phyloP scores from a whole-genome alignment of 2,797 vertebrate species.

The Gymnoscopelus braueri region DNA sequence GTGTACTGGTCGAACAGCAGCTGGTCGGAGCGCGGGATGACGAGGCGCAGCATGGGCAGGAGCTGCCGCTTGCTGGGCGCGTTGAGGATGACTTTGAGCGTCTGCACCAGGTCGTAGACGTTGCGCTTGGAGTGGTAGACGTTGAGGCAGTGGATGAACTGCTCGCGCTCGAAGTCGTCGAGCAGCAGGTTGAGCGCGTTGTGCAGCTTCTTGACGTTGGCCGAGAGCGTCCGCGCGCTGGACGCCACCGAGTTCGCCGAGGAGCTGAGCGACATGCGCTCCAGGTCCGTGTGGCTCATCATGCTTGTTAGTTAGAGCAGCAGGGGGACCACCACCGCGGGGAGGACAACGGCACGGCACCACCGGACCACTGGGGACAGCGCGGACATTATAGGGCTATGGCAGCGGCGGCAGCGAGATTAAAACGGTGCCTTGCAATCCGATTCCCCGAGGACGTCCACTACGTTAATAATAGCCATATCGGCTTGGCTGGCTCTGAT shows the following conservation, averaged over 20 bases:
- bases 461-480: constrained; percentile 45
- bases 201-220: constrained; percentile 94
- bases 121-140: constrained; percentile 96
- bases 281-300: constrained; percentile 89
- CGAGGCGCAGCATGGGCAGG: constrained; percentile 93
- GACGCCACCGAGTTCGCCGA: constrained; percentile 83
- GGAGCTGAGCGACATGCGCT: constrained; percentile 86
- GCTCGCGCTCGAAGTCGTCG: constrained; percentile 91
- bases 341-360: constrained; percentile 28
- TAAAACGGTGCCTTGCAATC: constrained; percentile 62
- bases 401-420: constrained; percentile 25
- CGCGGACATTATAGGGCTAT: constrained; percentile 44
- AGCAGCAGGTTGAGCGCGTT: constrained; percentile 92
- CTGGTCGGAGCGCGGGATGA: constrained; percentile 96
- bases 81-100: constrained; percentile 92
- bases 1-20: constrained; percentile 97
- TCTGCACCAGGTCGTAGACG: constrained; percentile 96
- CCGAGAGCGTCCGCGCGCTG: constrained; percentile 89
- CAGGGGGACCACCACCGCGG: constrained; percentile 58
- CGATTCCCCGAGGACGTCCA: constrained; percentile 52
- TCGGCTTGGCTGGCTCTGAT: constrained; percentile 3
- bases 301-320: not conserved
- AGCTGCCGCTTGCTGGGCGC: constrained; percentile 92
- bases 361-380: constrained; percentile 10
- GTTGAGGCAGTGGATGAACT: constrained; percentile 96